Base-by-base conservation (phyloP, 2,113 vertebrate genomes). In the Colistium nudipinnis region DNA sequence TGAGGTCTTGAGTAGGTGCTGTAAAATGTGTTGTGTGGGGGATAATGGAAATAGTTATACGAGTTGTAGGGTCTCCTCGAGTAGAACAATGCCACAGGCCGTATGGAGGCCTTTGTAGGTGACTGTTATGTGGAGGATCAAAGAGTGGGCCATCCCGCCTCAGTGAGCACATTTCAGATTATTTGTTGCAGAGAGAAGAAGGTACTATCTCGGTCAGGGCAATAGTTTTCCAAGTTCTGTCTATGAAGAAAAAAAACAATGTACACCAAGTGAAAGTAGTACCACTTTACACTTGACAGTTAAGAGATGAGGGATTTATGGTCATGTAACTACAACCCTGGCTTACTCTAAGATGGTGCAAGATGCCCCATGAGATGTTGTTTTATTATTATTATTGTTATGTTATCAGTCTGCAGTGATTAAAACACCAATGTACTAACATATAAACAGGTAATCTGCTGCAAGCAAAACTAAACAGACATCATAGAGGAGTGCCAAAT, bases 71-170 rank as follows among this genome's bases (percentile, higher is more conserved):
- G 66, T 75, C 70, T 53, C 60, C 70, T n/a, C n/a, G n/a, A 8
- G 44, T 20, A 65, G 74, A 74, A 79, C 71, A 84, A 81, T 79
- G 57, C 55, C 24, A 54, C 52, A 48, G 41, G 47, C 57, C 62
- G 72, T 51, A 78, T 67, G 65, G 70, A 63, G 49, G 62, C 54
- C 78, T 70, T 82, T 81, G 56, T 74, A 73, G 69, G 65, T 70
- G 70, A 80, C 53, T 79, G 62, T 88, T 73, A 68, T 70, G 74
- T 69, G 33, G 55, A 70, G 70, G 80, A 83, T 90, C 84, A 89
- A 90, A 87, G 78, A 64, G 48, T 12, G 47, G 33, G 39, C 38
- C 44, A 44, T 74, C 55, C 70, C 45, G 49, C 66, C 45, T 31
- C n/a, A n/a, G n/a, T n/a, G 33, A 11, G 30, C 17, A 25, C 6